phyloP scores from a whole-genome alignment of 2,888 invertebrate species.

The Adelognathus sp. region DNA sequence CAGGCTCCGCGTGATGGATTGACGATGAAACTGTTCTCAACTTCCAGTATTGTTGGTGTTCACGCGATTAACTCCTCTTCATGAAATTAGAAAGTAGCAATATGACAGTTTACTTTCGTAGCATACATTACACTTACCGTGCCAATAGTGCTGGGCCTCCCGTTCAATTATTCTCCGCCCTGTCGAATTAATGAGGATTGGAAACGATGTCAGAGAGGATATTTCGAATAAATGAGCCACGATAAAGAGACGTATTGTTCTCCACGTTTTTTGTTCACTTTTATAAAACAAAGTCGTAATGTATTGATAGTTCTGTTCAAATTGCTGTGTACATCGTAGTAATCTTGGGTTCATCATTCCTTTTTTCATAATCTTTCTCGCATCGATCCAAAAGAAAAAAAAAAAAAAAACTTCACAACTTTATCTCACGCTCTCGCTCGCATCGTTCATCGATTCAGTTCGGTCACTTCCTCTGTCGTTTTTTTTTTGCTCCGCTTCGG shows the following conservation, averaged over 20 bases:
- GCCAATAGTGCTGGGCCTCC: too few species aligned
- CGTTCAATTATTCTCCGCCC: not conserved
- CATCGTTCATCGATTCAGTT: constrained; percentile 8
- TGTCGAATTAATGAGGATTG: not conserved
- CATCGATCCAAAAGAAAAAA: constrained; percentile 11
- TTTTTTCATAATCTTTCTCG: constrained; percentile 39
- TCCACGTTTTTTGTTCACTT: constrained; percentile 68
- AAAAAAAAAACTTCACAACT: constrained; percentile 15
- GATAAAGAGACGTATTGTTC: constrained; percentile 29
- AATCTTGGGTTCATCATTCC: constrained; percentile 61
- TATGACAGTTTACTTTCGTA: too few species aligned
- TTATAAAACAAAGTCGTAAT: constrained; percentile 78
- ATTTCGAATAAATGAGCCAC: constrained; percentile 38
- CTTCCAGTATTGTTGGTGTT: not conserved
- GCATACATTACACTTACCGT: too few species aligned
- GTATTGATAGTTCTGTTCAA: constrained; percentile 72
- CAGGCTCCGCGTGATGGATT: not conserved
- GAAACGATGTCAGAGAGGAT: not conserved
- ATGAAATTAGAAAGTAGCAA: too few species aligned
- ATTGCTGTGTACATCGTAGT: constrained; percentile 76
- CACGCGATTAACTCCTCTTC: not conserved
- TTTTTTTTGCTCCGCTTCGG: not conserved
- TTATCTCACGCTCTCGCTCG: constrained; percentile 27
- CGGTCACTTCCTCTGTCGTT: not conserved
- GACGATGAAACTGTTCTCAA: not conserved